Base-by-base conservation (phyloP, 2,113 vertebrate genomes). In the Erythrocercus mccallii region DNA sequence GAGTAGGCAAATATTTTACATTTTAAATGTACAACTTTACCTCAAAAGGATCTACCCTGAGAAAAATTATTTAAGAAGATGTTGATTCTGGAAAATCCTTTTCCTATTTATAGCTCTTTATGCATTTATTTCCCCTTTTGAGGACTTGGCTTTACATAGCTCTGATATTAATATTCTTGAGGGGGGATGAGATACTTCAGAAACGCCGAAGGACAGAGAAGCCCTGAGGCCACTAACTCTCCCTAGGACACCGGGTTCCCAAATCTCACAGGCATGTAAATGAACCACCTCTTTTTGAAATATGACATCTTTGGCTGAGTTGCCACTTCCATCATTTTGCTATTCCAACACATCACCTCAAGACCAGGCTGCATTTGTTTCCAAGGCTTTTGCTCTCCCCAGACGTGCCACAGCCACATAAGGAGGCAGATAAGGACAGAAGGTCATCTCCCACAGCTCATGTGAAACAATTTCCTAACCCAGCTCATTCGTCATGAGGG, bases 51-150 rank as follows among this genome's bases (percentile, higher is more conserved):
- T 60, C 40, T 68, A 93, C 40, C 60, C 69, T 54, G 56, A 86
- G 69, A 92, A 93, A 92, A 90, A 81, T 10, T 8, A 68, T 47
- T 90, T 80, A 83, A 90, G 65, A 85, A 1, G 10, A 86, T 78
- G 69, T 90, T 96, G 82, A 81, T 50, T 95, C 86, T 90, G 57
- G 80, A 94, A 81, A 71, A 92, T 68, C 61, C 24, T 86, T 90
- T 84, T 30, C 78, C 80, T 90, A 86, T 76, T 93, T 95, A 88
- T 71, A 96, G 86, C 37, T 88, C 65, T 71, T 90, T 42, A 45
- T 81, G 45, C 69, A 88, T 81, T 96, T 92, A 90, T 81, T 92
- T 88, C 56, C 65, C 61, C 81, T 93, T 77, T 28, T 81, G 61
- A 93, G 81, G 57, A 86, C 72, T 56, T 78, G 45, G 53, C 57